A percentile compares a stretch with the other conserved stretches of the same genome.
Evolutionary conservation across 64 coral and sea anemone species (phyloP).

Genomic region (Cladopsammia gracilis): DNA sequence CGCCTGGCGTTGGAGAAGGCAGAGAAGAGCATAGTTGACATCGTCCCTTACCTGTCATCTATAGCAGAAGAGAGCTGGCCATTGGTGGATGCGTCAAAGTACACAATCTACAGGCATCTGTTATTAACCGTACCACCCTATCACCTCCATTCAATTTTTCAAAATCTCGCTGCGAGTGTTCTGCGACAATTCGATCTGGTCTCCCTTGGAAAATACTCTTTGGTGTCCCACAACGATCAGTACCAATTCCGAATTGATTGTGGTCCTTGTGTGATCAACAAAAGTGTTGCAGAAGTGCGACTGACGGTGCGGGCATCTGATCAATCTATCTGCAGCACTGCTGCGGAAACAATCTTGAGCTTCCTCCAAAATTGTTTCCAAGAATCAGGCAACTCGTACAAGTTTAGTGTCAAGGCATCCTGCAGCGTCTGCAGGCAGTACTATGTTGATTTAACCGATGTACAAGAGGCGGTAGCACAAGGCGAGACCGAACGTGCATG

Average conservation of each 20-base stretch:
- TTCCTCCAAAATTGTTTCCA: conserved; percentile 3
- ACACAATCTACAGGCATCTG: conserved; percentile 43
- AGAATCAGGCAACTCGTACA: not conserved
- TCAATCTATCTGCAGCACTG: not conserved
- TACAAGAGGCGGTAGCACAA: not conserved
- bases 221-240: conserved; percentile 27
- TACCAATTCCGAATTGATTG: conserved; percentile 47
- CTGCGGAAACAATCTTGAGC: not conserved
- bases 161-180: conserved; percentile 11
- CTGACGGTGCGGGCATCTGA: not conserved
- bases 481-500: not conserved
- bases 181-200: not conserved
- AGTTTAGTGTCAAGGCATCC: not conserved
- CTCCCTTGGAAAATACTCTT: conserved; percentile 8
- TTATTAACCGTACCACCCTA: conserved; percentile 19
- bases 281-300: conserved; percentile 33
- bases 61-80: conserved; percentile 7
- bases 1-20: conserved; percentile 24
- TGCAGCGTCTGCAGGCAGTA: conserved; percentile 2
- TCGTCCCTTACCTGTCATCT: conserved; percentile 24
- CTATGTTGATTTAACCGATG: conserved; percentile 18
- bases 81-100: conserved; percentile 17
- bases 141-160: conserved; percentile 30
- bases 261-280: conserved; percentile 53
- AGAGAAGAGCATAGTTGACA: conserved; percentile 1